Evolutionary conservation across 2,888 invertebrate genomes (phyloP).

Genomic region (Fragum fragum): DNA sequence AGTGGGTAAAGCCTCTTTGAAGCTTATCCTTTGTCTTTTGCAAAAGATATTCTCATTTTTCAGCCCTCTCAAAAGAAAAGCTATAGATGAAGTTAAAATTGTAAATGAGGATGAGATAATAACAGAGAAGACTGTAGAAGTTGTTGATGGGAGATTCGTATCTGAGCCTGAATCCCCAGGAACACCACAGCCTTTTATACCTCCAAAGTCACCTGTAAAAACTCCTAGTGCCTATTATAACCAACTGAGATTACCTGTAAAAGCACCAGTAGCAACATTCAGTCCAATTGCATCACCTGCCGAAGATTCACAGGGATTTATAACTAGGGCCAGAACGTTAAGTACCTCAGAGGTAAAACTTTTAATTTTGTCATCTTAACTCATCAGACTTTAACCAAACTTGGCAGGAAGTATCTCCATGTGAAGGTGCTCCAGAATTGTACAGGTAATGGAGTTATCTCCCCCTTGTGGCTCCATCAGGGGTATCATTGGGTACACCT

Average conservation of each 20-base stretch:
- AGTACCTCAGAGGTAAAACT: slow-evolving; percentile 56
- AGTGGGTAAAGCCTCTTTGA: too few species aligned
- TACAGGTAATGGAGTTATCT: too few species aligned
- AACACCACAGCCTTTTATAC: slow-evolving; percentile 32
- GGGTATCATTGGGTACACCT: too few species aligned
- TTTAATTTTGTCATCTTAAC: too few species aligned
- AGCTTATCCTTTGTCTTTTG: too few species aligned
- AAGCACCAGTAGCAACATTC: slow-evolving; percentile 13
- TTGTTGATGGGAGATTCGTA: background rate
- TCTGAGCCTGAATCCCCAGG: slow-evolving; percentile 21
- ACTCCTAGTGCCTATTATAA: background rate
- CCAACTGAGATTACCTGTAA: slow-evolving; percentile 34
- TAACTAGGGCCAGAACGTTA: slow-evolving; percentile 41
- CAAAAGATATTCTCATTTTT: too few species aligned
- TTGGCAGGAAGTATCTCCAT: too few species aligned
- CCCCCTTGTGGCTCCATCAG: too few species aligned
- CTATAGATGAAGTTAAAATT: background rate
- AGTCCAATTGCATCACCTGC: background rate
- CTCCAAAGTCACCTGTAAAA: slow-evolving; percentile 49
- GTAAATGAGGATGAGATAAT: slow-evolving; percentile 10
- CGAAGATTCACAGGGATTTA: background rate
- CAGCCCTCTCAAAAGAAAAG: slow-evolving; percentile 11
- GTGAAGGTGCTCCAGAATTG: too few species aligned
- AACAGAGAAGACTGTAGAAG: background rate
- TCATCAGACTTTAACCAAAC: too few species aligned